Base-by-base conservation (phyloP, 2,888 invertebrate species). In the Nephrotoma guestfalica region DNA sequence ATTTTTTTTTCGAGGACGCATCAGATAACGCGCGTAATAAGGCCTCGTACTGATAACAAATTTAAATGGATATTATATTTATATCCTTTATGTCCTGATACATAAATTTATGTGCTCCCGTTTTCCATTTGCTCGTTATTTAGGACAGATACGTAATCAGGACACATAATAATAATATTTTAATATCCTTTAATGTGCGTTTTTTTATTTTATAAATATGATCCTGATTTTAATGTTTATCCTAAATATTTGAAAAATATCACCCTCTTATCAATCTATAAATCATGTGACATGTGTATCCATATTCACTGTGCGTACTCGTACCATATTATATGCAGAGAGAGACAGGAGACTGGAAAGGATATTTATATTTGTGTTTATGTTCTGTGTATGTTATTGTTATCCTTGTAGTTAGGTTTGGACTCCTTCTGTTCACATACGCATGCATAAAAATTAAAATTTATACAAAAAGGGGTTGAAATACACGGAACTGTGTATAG, bases 251-350 rank as follows among this genome's bases (percentile, higher is more conserved):
- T 41, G 15, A 84, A 84, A 84, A 84, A 41, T 84, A 84, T 84
- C 41, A 41, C 42, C 84, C 41, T 42, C 84, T 42, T 84, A 84
- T 84, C 84, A 84, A 84, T 84, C 84, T 84, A 84, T 84, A 84
- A 84, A 84, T 84, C 84, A 84, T 84, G 84, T 84, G 84, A 84
- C 84, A 84, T 84, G 84, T 84, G 84, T 84, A 84, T 84, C 84
- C 71, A 71, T 71, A 71, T 71, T 71, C 30, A 71, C 30, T 71
- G 30, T 71, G 71, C 71, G 30, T 30, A 71, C 71, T 18, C 30
- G 71, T 71, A 71, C 30, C 71, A 30, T 71, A 51, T 5, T 57
- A 57, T 2, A 30, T 2, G 30, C 2, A 30, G 30, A 30, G 1
- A 30, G 13, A 30, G 18, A 9, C 30, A 71, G 71, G 71, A 71